Conservation (phyloP, 2,113 vertebrate species). For the Notechis scutatus region DNA sequence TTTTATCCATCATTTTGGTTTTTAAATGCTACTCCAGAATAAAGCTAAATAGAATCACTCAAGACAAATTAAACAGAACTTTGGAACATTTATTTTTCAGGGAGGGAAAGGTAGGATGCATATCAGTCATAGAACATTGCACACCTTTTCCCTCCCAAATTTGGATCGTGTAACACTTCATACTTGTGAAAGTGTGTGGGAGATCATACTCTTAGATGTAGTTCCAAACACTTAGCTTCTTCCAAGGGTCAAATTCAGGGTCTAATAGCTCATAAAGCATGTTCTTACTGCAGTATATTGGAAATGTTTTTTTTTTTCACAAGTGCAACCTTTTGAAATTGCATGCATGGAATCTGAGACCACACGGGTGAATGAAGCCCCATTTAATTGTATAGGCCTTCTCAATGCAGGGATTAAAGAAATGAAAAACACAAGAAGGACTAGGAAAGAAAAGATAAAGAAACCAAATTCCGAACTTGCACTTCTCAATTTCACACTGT, state of each 20-base stretch:
- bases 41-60: background rate
- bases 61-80: background rate
- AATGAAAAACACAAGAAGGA: background rate
- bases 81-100: background rate
- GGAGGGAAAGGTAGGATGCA: background rate
- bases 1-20: background rate
- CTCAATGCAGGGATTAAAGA: background rate
- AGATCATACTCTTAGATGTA: background rate
- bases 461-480: background rate
- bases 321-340: background rate
- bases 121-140: background rate
- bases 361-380: background rate
- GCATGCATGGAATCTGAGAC: background rate
- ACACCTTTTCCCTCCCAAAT: background rate
- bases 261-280: background rate
- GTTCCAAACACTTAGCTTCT: background rate
- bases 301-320: accelerated
- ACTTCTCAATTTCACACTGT: background rate
- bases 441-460: background rate
- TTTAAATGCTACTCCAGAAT: background rate
- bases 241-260: background rate
- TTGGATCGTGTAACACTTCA: background rate
- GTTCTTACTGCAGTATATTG: background rate
- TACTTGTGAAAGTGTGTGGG: background rate
- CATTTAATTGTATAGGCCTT: background rate